Evolutionary conservation across 2,113 vertebrate species (phyloP).

Genomic region (Petroica traversi): DNA sequence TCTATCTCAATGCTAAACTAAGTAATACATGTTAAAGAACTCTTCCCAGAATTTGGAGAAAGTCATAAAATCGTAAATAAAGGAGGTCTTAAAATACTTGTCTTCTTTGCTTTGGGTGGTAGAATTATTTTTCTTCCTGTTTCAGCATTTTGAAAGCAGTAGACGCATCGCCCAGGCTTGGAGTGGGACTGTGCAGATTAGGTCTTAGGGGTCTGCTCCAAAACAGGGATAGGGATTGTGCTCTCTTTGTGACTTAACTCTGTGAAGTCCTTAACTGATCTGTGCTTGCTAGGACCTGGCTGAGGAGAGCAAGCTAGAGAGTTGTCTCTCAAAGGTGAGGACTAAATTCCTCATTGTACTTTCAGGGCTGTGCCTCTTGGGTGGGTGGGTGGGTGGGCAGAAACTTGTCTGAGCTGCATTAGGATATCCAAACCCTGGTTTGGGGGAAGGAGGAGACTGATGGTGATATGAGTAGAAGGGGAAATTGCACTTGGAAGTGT

Average conservation of each 20-base stretch:
- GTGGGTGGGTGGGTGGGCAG: neutral
- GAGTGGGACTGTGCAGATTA: neutral
- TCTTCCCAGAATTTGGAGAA: neutral
- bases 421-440: neutral
- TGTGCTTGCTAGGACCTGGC: neutral
- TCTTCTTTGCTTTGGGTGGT: neutral
- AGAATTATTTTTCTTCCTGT: neutral
- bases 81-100: neutral
- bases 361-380: neutral
- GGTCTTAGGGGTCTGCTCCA: neutral
- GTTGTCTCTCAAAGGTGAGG: neutral
- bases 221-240: neutral
- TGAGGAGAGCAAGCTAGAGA: neutral
- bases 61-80: neutral
- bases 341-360: neutral
- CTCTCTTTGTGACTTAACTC: neutral
- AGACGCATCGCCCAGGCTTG: neutral
- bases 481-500: neutral
- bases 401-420: neutral
- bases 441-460: neutral
- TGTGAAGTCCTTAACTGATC: neutral
- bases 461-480: neutral
- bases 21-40: neutral
- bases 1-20: neutral
- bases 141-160: neutral